phyloP scores from a whole-genome alignment of 2,113 vertebrate species.

The Psammodynastes pulverulentus region DNA sequence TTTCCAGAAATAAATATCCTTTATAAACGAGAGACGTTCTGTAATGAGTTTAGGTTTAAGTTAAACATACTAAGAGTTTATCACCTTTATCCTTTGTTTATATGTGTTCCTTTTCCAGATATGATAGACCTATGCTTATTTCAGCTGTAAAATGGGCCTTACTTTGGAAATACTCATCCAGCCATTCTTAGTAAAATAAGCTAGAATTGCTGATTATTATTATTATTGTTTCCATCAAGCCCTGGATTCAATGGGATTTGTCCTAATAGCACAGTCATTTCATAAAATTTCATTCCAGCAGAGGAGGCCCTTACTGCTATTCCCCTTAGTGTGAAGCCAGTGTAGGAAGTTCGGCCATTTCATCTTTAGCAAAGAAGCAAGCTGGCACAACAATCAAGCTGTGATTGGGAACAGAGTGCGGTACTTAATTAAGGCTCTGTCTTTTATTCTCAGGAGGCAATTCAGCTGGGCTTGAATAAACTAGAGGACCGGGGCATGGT shows the following conservation, averaged over 20 bases:
- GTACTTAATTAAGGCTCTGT: slow-evolving; percentile 73
- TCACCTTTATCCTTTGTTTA: background rate
- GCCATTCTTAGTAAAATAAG: slow-evolving; percentile 23
- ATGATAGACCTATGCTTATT: background rate
- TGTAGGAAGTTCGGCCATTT: slow-evolving; percentile 49
- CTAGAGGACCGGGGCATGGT: slow-evolving; percentile 70
- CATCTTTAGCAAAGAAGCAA: slow-evolving; percentile 28
- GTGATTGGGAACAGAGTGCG: slow-evolving; percentile 50
- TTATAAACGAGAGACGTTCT: background rate
- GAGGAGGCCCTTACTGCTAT: slow-evolving; percentile 25
- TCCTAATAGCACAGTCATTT: slow-evolving; percentile 31
- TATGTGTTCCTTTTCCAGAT: background rate
- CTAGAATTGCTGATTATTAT: background rate
- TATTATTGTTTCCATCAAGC: slow-evolving; percentile 28
- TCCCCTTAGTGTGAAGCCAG: slow-evolving; percentile 8
- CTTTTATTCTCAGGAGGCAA: slow-evolving; percentile 74
- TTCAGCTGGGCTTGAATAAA: slow-evolving; percentile 70
- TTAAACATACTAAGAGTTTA: background rate
- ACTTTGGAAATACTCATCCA: background rate
- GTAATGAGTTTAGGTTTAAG: background rate
- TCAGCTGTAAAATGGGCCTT: background rate
- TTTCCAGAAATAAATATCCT: background rate
- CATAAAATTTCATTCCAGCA: slow-evolving; percentile 15
- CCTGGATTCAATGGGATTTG: slow-evolving; percentile 18
- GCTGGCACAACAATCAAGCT: slow-evolving; percentile 48